Evolutionary conservation across 2,888 invertebrate genomes (phyloP).

Genomic region (Resseliella maxima): DNA sequence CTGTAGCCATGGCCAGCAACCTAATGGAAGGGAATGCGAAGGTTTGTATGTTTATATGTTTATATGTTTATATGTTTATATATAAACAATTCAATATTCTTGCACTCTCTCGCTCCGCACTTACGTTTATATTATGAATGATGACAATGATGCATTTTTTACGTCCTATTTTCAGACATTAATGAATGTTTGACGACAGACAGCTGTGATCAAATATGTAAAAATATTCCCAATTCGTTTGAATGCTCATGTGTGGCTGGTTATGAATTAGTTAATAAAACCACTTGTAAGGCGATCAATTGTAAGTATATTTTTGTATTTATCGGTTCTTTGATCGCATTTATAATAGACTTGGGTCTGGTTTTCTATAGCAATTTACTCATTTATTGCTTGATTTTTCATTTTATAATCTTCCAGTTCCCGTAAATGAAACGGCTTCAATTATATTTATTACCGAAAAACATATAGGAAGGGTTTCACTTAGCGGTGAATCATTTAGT

Average conservation of each 20-base stretch:
- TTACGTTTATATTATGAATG: too few relatives aligned
- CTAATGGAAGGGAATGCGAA: constrained; percentile 73
- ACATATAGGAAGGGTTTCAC: constrained; percentile 73
- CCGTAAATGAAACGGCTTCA: constrained; percentile 72
- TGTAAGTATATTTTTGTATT: constrained; percentile 70
- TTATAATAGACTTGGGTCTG: too few relatives aligned
- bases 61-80: not conserved
- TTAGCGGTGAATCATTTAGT: constrained; percentile 69
- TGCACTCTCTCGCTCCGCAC: too few relatives aligned
- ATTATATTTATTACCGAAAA: constrained; percentile 77
- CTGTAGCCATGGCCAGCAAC: constrained; percentile 75
- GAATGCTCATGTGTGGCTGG: constrained; percentile 80
- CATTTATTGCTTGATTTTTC: not conserved
- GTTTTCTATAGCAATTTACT: not conserved
- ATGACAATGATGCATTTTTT: too few relatives aligned
- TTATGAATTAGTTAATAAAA: constrained; percentile 72
- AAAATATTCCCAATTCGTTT: constrained; percentile 75
- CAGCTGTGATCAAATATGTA: constrained; percentile 80
- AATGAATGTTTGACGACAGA: constrained; percentile 81
- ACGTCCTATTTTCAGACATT: constrained; percentile 69
- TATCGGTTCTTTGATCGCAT: too few relatives aligned
- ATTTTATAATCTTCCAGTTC: constrained; percentile 69
- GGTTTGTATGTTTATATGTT: constrained; percentile 65
- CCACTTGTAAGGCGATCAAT: constrained; percentile 75
- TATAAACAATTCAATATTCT: too few relatives aligned